Percentiles rank a stretch among this genome's conserved stretches.
Evolutionary conservation across 2,888 invertebrate genomes (phyloP).

Genomic region (Heliothis peltigera): DNA sequence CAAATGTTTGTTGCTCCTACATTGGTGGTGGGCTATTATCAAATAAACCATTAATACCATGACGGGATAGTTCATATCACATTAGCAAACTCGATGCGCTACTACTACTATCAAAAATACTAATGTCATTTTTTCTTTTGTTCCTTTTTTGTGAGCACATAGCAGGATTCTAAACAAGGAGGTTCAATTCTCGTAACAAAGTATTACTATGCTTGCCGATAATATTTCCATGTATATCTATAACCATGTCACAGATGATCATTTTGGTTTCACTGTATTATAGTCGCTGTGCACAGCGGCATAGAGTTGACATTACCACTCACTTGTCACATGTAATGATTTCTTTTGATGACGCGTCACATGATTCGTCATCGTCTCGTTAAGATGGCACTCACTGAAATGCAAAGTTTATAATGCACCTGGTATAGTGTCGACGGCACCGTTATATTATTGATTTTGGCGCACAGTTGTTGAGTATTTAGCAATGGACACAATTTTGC

Average conservation of each 20-base stretch:
- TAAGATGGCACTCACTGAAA: slow-evolving; percentile 90
- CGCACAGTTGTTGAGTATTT: slow-evolving; percentile 90
- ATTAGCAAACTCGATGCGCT: slow-evolving; percentile 69
- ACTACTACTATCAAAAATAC: slow-evolving; percentile 78
- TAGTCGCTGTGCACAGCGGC: slow-evolving; percentile 74
- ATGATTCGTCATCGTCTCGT: slow-evolving; percentile 74
- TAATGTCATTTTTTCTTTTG: slow-evolving; percentile 88
- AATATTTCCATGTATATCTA: slow-evolving; percentile 79
- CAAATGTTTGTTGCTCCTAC: slow-evolving; percentile 53
- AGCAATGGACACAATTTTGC: slow-evolving; percentile 90
- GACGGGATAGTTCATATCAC: slow-evolving; percentile 65
- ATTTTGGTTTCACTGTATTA: slow-evolving; percentile 77
- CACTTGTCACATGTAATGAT: slow-evolving; percentile 93
- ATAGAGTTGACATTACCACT: slow-evolving; percentile 87
- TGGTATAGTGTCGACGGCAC: slow-evolving; percentile 89
- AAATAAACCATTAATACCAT: slow-evolving; percentile 64
- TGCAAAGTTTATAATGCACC: slow-evolving; percentile 89
- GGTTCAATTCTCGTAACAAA: slow-evolving; percentile 87
- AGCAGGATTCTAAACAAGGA: slow-evolving; percentile 89
- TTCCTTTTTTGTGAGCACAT: slow-evolving; percentile 88
- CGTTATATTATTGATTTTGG: slow-evolving; percentile 88
- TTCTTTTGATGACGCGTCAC: slow-evolving; percentile 79
- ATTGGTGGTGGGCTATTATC: slow-evolving; percentile 74
- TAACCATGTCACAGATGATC: slow-evolving; percentile 78
- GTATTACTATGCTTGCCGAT: slow-evolving; percentile 87